Base-by-base conservation (phyloP, 2,113 vertebrate genomes). In the Cryptomyrus ogoouensis region DNA sequence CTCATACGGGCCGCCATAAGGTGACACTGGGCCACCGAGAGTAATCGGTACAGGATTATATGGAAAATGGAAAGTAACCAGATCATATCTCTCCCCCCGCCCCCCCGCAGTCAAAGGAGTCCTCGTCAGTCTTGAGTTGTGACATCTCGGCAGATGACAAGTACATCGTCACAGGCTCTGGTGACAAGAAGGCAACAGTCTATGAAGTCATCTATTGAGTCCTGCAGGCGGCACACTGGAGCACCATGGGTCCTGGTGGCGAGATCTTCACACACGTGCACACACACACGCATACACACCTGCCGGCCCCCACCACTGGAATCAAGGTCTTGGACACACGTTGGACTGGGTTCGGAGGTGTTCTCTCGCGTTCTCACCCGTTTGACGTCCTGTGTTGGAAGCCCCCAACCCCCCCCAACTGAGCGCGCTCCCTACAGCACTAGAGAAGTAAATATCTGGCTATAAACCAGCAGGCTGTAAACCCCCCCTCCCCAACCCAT, bases 101-200 rank as follows among this genome's bases (percentile, higher is more conserved):
- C 3, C 5, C 27, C n/a, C 17, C 39, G 9, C 95, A 99, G 98
- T 99, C 98, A 0, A 99, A 99, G 95, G 98, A 99, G 93, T 98
- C 98, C 56, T 99, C 98, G 0, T 99, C 98, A 0, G 98, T 99
- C 94, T 94, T 99, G 93, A 99, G 98, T 92, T 99, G 98, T 5
- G 98, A 99, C 96, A 99, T 99, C 94, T 99, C 98, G 0, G 97
- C 98, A 0, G 98, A 99, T 56, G 98, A 99, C 95, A 98, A 99
- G 93, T 99, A 99, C 94, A 99, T 99, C 3, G 98, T 99, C 92
- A 99, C 98, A 0, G 98, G 98, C 93, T 99, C 98, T 5, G 98
- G 98, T 12, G 98, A 99, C 96, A 99, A 99, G 96, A 99, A 99
- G 94, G 98, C 98, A 93, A 99, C 98, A 0, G 98, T 99, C 91